phyloP scores from a whole-genome alignment of 2,797 vertebrate species.

The Macropodus opercularis region DNA sequence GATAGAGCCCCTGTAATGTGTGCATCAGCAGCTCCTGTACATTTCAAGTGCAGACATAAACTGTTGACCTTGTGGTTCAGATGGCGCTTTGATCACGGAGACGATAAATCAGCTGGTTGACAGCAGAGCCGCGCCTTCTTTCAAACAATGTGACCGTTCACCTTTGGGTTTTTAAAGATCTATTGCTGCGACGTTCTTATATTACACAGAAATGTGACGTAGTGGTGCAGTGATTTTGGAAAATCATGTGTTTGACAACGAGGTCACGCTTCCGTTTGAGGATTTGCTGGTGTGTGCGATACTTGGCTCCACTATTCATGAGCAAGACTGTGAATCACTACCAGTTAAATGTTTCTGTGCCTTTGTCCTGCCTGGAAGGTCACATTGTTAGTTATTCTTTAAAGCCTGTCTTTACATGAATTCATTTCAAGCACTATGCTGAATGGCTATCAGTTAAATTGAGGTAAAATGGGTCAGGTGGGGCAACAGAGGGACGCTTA shows the following conservation, averaged over 20 bases:
- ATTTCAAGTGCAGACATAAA: background rate
- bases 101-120: background rate
- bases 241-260: constrained; percentile 15
- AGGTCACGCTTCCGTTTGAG: constrained; percentile 9
- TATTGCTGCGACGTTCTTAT: no score
- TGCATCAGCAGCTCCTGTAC: background rate
- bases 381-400: constrained; percentile 16
- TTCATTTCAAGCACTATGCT: background rate
- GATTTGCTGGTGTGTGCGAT: constrained; percentile 7
- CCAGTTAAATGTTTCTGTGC: background rate
- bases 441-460: constrained; percentile 3
- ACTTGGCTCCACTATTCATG: background rate
- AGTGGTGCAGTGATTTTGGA: background rate
- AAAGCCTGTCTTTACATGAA: background rate
- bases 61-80: background rate
- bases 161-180: background rate
- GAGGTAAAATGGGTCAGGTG: constrained; percentile 36
- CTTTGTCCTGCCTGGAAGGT: constrained; percentile 5
- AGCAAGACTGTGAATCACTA: background rate
- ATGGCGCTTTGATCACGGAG: background rate
- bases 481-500: constrained; percentile 29
- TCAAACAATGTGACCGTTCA: background rate
- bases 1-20: background rate
- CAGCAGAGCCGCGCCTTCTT: background rate
- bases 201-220: no score